phyloP scores from a whole-genome alignment of 1,140 invertebrate genomes.

The Apolygus lucorum region DNA sequence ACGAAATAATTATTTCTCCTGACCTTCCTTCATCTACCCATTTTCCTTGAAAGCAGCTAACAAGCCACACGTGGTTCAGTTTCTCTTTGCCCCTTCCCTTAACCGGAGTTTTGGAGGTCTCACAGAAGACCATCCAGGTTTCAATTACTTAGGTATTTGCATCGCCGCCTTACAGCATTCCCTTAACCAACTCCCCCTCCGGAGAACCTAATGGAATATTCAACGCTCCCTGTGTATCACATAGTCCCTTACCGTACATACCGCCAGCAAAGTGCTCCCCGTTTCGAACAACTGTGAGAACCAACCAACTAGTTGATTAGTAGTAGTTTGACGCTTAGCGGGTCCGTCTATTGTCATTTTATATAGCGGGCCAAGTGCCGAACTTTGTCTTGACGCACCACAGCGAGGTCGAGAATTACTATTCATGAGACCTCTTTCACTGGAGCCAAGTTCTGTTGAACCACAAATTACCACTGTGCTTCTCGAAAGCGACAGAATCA shows the following conservation, averaged over 20 bases:
- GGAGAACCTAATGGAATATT: neutral
- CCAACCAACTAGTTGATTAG: neutral
- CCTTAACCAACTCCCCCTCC: neutral
- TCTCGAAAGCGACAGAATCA: no score
- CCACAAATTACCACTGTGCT: no score
- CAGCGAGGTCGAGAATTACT: no score
- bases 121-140: neutral
- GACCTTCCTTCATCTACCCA: no score
- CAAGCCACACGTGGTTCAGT: neutral
- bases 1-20: no score
- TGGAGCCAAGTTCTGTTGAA: no score
- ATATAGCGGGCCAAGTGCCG: no score
- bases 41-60: neutral
- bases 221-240: neutral
- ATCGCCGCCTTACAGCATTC: neutral
- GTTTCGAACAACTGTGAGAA: neutral
- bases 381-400: no score
- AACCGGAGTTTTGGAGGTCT: neutral
- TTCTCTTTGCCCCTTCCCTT: neutral
- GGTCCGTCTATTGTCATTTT: neutral
- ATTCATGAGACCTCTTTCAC: no score
- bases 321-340: neutral
- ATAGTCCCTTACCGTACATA: neutral
- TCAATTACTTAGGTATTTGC: neutral
- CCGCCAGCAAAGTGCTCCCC: neutral